Evolutionary conservation across 2,113 vertebrate species (phyloP).

Genomic region (Irena cyanogastra): DNA sequence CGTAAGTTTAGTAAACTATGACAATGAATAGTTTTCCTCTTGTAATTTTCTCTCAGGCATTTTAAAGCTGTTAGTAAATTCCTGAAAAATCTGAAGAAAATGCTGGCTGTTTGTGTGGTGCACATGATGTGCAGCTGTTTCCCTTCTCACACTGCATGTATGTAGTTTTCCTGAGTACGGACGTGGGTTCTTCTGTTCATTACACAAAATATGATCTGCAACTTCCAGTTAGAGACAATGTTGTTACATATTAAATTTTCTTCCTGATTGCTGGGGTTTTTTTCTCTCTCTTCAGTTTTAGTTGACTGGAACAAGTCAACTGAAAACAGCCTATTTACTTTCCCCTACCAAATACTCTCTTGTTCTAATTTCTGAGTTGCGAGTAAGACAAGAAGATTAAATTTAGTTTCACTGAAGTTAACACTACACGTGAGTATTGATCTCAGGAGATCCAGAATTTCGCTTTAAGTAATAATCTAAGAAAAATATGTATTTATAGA

Average conservation of each 20-base stretch:
- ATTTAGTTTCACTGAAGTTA: neutral
- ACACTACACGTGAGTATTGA: neutral
- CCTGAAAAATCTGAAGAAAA: neutral
- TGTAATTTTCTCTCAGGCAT: neutral
- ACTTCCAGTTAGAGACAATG: neutral
- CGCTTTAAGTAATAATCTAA: neutral
- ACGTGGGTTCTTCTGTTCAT: neutral
- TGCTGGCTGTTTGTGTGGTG: neutral
- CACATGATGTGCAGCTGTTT: neutral
- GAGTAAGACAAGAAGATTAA: neutral
- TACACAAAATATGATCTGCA: neutral
- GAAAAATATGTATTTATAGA: neutral
- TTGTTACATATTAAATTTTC: neutral
- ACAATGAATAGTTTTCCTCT: neutral
- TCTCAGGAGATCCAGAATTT: neutral
- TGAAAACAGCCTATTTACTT: neutral
- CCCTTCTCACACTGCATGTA: neutral
- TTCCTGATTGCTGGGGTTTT: neutral
- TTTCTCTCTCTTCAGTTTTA: neutral
- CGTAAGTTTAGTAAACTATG: neutral
- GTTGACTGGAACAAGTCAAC: neutral
- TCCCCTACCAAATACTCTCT: neutral
- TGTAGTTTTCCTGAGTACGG: accelerated
- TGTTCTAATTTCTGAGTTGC: neutral
- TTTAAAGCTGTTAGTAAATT: neutral